Base-by-base conservation (phyloP, 2,888 invertebrate species). In the Fragum whitleyi region DNA sequence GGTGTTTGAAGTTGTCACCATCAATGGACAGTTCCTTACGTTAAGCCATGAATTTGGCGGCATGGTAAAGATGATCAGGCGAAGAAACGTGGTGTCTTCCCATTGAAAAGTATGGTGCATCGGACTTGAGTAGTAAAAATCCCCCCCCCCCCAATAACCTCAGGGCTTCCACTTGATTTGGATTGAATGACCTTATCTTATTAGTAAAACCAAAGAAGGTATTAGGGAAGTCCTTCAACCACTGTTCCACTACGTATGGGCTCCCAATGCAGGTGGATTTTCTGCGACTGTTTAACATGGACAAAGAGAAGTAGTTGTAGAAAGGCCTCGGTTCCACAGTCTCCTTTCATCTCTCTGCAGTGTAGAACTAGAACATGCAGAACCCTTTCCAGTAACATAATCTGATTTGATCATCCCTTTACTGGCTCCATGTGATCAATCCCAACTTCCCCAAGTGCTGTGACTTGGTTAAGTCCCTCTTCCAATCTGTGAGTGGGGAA, bases 311-410 rank as follows among this genome's bases (percentile, higher is more conserved):
- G 69, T 14, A 80, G 65, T 11, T 76, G 29, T 29, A 69, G 62
- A 39, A 42, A 77, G 19, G 70, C 74, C 42, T 80, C 76, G n/a
- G 77, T 74, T 21, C 73, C 77, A 71, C 59, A 57, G 29, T 81
- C 74, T 26, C 71, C 74, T 81, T n/a, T n/a, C n/a, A n/a, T n/a
- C n/a, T n/a, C n/a, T n/a, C n/a, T n/a, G n/a, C n/a, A n/a, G n/a
- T n/a, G 81, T 1, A 77, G 16, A 1, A 81, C 77, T 32, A 81
- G 26, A 2, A 74, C 68, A 47, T 81, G 74, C 55, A 77, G 61
- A 0, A 74, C 39, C 16, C 51, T 32, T 11, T 73, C 42, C 28
- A 81, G 36, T 21, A 61, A 19, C 0, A 77, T 62, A 32, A 74
- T 29, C 47, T 74, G 70, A 23, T 47, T 6, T n/a, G n/a, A n/a